Evolutionary conservation across 1,140 invertebrate genomes (phyloP), one percentile per base, ranked within the genome.

Genomic region (Brachionus plicatilis): DNA sequence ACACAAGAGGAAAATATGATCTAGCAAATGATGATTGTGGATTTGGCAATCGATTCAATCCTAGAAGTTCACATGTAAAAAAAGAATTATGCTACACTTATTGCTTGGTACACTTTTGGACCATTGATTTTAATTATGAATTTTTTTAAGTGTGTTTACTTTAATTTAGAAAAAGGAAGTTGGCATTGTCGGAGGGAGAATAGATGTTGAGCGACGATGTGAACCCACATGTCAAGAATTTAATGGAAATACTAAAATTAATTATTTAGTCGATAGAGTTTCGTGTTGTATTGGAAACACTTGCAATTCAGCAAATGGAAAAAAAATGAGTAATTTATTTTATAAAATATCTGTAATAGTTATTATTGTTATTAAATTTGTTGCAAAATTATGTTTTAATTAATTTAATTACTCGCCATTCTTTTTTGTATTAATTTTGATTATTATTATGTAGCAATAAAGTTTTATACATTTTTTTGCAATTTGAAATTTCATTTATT

Each of bases 151-250:
- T 37, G 33, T 37, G 33, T 37, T 37, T 37, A 3, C 33, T 37
- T 37, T 29, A 29, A 37, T 65, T 47, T 20, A 82, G 79, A 82
- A 82, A 82, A 82, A 68, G 41, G 79, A 82, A 82, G 41, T 82
- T 2, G 79, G 79, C 4, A 47, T 82, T 65, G 79, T 82, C 7
- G 79, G 79, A 20, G 37, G 20, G 14, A 60, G 53, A 43, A 82
- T 82, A 12, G 79, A 82, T 82, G 79, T 82, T 11, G 79, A 82
- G 24, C n/a, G 79, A 82, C 29, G 79, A 43, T 82, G 79, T 45
- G 79, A 82, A 41, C 79, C 79, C 14, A 82, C 79, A 43, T 82
- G 79, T 60, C 79, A 82, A 82, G 79, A 82, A 47, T 82, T 65
- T 56, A 68, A 82, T 68, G 79, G 79, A 33, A 82, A 82, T 47